Evolutionary conservation across 2,113 vertebrate species (phyloP).

Genomic region (Apistogramma diplotaenia): DNA sequence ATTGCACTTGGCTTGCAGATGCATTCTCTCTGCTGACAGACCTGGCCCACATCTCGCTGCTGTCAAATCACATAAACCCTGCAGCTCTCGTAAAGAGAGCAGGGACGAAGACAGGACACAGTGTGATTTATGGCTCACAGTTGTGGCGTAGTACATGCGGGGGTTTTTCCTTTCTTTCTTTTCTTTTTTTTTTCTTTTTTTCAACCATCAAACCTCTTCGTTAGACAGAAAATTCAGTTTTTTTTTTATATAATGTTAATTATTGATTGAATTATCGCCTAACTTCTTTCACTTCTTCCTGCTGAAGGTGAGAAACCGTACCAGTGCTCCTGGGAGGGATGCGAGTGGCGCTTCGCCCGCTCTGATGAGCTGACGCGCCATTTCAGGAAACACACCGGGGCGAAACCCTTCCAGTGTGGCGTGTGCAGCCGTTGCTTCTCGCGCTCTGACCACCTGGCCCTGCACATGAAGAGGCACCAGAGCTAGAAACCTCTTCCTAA

Average conservation of each 20-base stretch:
- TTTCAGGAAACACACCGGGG: constrained; percentile 96
- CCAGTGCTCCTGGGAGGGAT: constrained; percentile 96
- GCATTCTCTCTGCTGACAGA: constrained; percentile 55
- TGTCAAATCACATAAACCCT: constrained; percentile 51
- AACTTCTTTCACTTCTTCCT: neutral
- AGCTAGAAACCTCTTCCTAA: constrained; percentile 71
- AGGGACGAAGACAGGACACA: neutral
- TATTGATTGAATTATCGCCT: too few species aligned
- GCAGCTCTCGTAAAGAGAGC: constrained; percentile 30
- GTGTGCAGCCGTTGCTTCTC: constrained; percentile 96
- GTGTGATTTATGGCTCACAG: constrained; percentile 50
- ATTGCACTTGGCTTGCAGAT: constrained; percentile 57
- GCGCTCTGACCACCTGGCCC: constrained; percentile 94
- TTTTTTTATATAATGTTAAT: neutral
- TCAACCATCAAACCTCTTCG: neutral
- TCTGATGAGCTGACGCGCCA: constrained; percentile 97
- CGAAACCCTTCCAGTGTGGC: constrained; percentile 94
- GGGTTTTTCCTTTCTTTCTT: neutral
- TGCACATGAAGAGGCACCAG: constrained; percentile 98
- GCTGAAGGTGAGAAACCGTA: constrained; percentile 94
- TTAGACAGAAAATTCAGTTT: neutral
- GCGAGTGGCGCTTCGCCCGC: constrained; percentile 95
- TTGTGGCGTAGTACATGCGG: neutral
- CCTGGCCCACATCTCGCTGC: constrained; percentile 49
- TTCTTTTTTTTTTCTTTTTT: neutral